Evolutionary conservation across 1,140 invertebrate genomes (phyloP), one percentile per base, ranked within the genome.

Genomic region (Tetramorium parvispinum): DNA sequence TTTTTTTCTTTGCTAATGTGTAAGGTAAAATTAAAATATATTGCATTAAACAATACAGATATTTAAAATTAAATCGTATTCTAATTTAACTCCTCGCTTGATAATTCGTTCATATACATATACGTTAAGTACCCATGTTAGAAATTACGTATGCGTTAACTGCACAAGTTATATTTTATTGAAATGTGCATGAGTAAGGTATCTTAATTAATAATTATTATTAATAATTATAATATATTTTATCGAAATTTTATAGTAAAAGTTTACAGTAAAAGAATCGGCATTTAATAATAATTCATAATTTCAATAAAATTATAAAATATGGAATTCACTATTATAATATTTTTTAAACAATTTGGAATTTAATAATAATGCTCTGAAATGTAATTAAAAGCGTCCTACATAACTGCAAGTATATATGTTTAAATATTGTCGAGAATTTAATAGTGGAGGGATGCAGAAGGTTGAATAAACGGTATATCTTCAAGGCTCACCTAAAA

Each of bases 401-500:
- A 5, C 76, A 61, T 83, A 32, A 32, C 3, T n/a, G 21, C 18
- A 18, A 46, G 32, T 51, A 70, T 70, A 68, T 53, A 37, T 51
- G 18, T 27, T 43, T 32, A 71, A 37, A n/a, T 4, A 57, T 82
- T 7, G 27, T 2, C 10, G 40, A 82, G 8, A 75, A 83, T 71
- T 71, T 75, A 73, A 46, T 55, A 49, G 51, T 65, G 6, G 18
- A 65, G 27, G 11, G 40, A 51, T 18, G 40, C 3, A 27, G 24
- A 46, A 46, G 40, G 24, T 75, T 13, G n/a, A 83, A 61, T 49
- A 8, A 63, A 40, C 10, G 16, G 27, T n/a, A 75, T 11, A 53
- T 43, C 10, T 21, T 61, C 16, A 77, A 59, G 32, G n/a, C 1
- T 61, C 27, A 49, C 51, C 11, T 43, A 61, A 85, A 85, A 77